Evolutionary conservation across 2,888 invertebrate species (phyloP).

Genomic region (Drosophila nr. fundita): DNA sequence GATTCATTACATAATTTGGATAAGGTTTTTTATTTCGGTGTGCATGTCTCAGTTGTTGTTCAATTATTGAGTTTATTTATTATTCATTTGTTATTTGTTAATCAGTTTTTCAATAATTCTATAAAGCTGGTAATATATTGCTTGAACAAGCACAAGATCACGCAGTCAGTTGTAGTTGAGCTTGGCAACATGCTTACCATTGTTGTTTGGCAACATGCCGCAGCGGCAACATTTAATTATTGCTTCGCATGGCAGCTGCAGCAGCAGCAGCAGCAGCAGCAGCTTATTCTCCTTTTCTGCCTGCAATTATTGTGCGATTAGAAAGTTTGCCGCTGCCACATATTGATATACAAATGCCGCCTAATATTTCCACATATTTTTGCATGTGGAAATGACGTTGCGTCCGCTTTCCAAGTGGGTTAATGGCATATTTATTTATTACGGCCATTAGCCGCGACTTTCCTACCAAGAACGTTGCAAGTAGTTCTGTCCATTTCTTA

Average conservation of each 20-base stretch:
- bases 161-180: not conserved
- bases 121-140: not conserved
- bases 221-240: slow-evolving; percentile 54
- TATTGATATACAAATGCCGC: slow-evolving; percentile 67
- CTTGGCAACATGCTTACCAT: slow-evolving; percentile 35
- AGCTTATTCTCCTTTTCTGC: slow-evolving; percentile 45
- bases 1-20: not conserved
- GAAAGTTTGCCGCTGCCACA: slow-evolving; percentile 72
- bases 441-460: slow-evolving; percentile 59
- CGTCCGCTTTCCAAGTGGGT: slow-evolving; percentile 56
- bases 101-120: not conserved
- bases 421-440: slow-evolving; percentile 76
- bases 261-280: slow-evolving; percentile 13
- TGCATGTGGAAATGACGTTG: slow-evolving; percentile 50
- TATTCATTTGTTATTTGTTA: not conserved
- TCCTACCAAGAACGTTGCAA: slow-evolving; percentile 44
- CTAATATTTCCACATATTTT: slow-evolving; percentile 54
- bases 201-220: slow-evolving; percentile 37
- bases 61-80: too few relatives aligned
- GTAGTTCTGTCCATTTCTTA: slow-evolving; percentile 23
- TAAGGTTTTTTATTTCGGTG: not conserved
- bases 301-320: slow-evolving; percentile 81
- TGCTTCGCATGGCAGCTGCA: slow-evolving; percentile 40
- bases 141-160: not conserved
- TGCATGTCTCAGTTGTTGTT: not conserved